Evolutionary conservation across 2,888 invertebrate genomes (phyloP).

Genomic region (Acanthosepion pharaonis): DNA sequence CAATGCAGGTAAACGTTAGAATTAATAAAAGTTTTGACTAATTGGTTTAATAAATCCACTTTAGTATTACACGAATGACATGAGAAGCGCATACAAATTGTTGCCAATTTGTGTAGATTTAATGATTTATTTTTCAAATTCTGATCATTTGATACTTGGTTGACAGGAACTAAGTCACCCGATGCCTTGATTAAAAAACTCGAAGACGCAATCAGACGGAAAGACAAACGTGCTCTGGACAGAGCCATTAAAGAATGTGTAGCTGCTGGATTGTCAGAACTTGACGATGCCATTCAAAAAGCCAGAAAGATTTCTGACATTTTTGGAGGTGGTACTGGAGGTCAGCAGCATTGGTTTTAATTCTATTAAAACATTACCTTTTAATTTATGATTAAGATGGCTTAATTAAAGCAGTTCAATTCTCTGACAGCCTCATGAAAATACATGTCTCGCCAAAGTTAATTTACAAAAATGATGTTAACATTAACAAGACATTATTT

Average conservation of each 20-base stretch:
- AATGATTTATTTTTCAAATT: not conserved
- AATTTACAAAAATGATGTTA: no score
- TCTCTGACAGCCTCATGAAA: no score
- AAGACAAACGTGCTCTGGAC: conserved; percentile 42
- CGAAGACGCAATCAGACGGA: not conserved
- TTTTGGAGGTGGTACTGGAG: conserved; percentile 35
- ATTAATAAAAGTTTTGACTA: no score
- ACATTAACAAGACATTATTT: no score
- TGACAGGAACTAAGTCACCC: not conserved
- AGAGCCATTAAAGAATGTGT: conserved; percentile 40
- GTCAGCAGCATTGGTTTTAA: not conserved
- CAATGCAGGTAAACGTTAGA: no score
- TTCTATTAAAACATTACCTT: no score
- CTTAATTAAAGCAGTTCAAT: no score
- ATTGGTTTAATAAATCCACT: no score
- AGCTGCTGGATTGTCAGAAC: conserved; percentile 37
- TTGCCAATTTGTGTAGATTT: no score
- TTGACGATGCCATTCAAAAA: conserved; percentile 25
- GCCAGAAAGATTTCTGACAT: conserved; percentile 4
- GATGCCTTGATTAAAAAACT: conserved; percentile 24
- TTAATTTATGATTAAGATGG: no score
- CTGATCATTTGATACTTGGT: not conserved
- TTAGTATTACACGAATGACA: not conserved
- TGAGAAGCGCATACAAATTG: not conserved
- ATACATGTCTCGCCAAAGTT: no score